phyloP scores from a whole-genome alignment of 2,797 vertebrate species.

The Gallinago stenura region DNA sequence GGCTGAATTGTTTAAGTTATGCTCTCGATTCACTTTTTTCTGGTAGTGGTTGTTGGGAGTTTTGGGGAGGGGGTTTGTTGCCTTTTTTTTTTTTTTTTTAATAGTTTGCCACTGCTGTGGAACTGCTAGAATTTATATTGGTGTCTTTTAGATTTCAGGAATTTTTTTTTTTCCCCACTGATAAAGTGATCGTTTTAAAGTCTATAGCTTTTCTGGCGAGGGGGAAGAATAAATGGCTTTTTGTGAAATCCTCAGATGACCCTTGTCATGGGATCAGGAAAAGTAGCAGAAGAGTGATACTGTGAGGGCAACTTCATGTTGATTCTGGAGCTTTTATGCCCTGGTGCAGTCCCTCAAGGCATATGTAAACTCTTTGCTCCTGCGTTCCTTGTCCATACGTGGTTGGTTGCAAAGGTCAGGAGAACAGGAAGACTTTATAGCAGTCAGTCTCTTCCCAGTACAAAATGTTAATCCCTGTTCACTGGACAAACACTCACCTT shows the following conservation, averaged over 20 bases:
- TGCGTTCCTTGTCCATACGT: too few relatives aligned
- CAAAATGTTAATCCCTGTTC: background rate
- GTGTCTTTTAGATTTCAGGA: background rate
- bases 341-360: background rate
- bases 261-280: background rate
- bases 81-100: background rate
- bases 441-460: rapidly evolving
- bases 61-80: too few relatives aligned
- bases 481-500: background rate
- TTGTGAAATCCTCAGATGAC: rapidly evolving
- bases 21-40: background rate
- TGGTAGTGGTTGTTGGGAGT: background rate
- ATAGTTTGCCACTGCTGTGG: background rate
- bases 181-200: background rate
- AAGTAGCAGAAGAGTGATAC: background rate
- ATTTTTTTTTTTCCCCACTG: background rate
- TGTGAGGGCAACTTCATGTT: background rate
- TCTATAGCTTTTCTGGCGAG: rapidly evolving
- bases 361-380: rapidly evolving
- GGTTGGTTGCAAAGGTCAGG: background rate
- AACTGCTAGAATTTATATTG: background rate
- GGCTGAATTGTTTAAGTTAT: background rate
- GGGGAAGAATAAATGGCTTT: background rate
- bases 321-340: background rate
- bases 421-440: background rate